phyloP scores from a whole-genome alignment of 2,888 invertebrate genomes.

The Omphaloscelis lunosa region DNA sequence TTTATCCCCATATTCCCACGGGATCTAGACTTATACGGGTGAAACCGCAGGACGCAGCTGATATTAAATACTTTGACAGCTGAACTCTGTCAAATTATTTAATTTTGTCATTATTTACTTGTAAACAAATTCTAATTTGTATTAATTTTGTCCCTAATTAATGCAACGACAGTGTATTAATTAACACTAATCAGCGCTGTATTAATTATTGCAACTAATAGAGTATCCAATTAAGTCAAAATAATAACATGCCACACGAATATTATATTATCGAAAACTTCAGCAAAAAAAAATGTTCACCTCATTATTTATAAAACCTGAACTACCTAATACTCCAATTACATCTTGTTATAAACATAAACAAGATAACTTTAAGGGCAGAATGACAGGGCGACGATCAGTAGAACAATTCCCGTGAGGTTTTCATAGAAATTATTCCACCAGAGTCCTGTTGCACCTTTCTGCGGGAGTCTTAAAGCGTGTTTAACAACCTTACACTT shows the following conservation, averaged over 20 bases:
- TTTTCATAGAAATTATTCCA: too few relatives aligned
- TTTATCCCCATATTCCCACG: too few relatives aligned
- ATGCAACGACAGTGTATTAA: not conserved
- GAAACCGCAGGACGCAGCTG: too few relatives aligned
- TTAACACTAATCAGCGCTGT: not conserved
- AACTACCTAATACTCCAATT: constrained; percentile 21
- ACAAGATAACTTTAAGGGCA: constrained; percentile 25
- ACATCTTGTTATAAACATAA: constrained; percentile 39
- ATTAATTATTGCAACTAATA: constrained; percentile 8
- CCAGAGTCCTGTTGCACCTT: too few relatives aligned
- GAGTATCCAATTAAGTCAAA: not conserved
- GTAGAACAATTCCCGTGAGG: too few relatives aligned
- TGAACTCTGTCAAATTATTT: too few relatives aligned
- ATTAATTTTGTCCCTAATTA: not conserved
- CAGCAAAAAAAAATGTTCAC: not conserved
- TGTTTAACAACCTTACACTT: constrained; percentile 65
- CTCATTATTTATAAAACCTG: constrained; percentile 4
- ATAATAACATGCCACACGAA: constrained; percentile 1
- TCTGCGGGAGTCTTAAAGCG: not conserved
- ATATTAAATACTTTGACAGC: too few relatives aligned
- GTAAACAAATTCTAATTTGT: not conserved
- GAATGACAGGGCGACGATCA: too few relatives aligned
- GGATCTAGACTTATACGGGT: too few relatives aligned
- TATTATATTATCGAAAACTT: not conserved
- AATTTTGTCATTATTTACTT: not conserved